These are phyloP conservation scores for Ondatra zibethicus DNA, from an alignment of 2,113 vertebrate genomes.

Conservation along the genomic window DNA sequence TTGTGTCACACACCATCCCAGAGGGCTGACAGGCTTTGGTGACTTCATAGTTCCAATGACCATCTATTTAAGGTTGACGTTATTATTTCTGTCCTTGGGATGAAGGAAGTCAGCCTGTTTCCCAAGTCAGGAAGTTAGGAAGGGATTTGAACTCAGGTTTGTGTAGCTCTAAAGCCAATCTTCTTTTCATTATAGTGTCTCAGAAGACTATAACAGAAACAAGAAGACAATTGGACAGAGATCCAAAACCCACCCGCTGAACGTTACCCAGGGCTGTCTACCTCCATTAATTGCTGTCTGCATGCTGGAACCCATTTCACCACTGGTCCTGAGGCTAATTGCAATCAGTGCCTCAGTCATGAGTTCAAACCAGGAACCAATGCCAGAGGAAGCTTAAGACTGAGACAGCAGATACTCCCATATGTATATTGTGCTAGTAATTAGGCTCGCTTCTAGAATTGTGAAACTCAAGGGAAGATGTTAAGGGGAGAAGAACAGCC, in stretches of 20 bases:
- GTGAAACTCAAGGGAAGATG: constrained; percentile 28
- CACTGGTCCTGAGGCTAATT: constrained; percentile 57
- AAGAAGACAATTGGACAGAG: constrained; percentile 57
- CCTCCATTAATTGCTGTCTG: constrained; percentile 47
- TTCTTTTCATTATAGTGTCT: constrained; percentile 41
- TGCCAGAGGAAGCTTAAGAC: constrained; percentile 62
- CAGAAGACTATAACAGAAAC: constrained; percentile 46
- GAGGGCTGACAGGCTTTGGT: not conserved
- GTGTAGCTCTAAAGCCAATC: constrained; percentile 26
- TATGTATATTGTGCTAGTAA: constrained; percentile 45
- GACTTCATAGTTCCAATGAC: not conserved
- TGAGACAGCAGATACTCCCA: constrained; percentile 53
- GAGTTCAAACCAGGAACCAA: constrained; percentile 20
- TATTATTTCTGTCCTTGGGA: constrained; percentile 2
- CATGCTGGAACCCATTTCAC: constrained; percentile 57
- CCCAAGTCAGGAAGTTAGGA: not conserved
- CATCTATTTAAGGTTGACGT: not conserved
- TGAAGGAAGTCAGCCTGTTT: not conserved
- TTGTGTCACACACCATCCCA: not conserved
- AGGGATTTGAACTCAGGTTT: constrained; percentile 35
- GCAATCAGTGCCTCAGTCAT: constrained; percentile 56
- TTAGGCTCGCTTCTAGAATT: constrained; percentile 48
- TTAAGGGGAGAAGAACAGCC: not conserved
- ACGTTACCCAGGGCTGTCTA: constrained; percentile 22
- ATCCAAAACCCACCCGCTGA: constrained; percentile 24